A percentile compares a stretch with the other conserved stretches of the same genome.
Evolutionary conservation across 2,888 invertebrate species (phyloP).

Genomic region (Abrostola tripartita): DNA sequence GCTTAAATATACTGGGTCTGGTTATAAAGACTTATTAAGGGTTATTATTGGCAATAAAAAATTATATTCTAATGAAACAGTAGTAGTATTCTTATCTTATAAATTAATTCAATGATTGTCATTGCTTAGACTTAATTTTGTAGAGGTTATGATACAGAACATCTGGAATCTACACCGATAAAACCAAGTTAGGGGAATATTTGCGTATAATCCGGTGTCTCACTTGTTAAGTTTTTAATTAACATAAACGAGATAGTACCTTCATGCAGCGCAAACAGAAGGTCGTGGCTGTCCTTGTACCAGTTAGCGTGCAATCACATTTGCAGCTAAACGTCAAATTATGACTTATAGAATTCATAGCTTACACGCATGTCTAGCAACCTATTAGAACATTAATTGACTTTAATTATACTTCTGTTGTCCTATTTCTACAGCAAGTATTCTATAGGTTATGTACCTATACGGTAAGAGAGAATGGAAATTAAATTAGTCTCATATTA

Average conservation of each 20-base stretch:
- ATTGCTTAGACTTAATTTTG: too few species aligned
- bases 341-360: slow-evolving; percentile 60
- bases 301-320: slow-evolving; percentile 80
- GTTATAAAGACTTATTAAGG: not conserved
- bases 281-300: slow-evolving; percentile 76
- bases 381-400: slow-evolving; percentile 20
- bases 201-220: slow-evolving; percentile 22
- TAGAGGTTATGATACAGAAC: too few species aligned
- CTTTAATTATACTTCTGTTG: slow-evolving; percentile 8
- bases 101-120: not conserved
- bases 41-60: not conserved
- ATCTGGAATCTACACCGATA: not conserved
- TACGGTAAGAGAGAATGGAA: too few species aligned
- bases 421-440: too few species aligned
- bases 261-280: slow-evolving; percentile 67
- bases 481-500: too few species aligned
- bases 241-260: slow-evolving; percentile 65
- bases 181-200: slow-evolving; percentile 9
- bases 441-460: too few species aligned
- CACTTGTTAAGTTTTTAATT: slow-evolving; percentile 41
- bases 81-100: not conserved
- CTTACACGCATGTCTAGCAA: slow-evolving; percentile 36
- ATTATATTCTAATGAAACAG: too few species aligned
- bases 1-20: too few species aligned
- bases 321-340: slow-evolving; percentile 73